Conservation (phyloP, 2,113 vertebrate species). For the Thermophis baileyi region DNA sequence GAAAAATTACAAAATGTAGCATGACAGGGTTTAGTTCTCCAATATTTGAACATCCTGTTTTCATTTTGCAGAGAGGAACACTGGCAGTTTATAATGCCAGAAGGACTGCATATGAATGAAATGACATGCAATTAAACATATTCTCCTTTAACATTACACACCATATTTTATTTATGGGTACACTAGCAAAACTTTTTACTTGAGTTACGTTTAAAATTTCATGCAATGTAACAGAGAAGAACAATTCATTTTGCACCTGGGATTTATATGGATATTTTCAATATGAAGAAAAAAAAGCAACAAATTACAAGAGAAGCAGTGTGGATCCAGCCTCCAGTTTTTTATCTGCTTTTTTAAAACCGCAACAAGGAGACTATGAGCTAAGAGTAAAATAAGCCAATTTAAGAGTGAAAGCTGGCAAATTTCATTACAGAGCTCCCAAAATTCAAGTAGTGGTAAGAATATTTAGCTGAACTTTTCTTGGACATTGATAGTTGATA, state of each 20-base stretch:
- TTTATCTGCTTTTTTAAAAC: background rate
- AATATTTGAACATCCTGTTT: background rate
- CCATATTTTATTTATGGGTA: conserved; percentile 4
- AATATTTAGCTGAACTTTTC: background rate
- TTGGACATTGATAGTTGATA: background rate
- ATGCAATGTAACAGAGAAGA: background rate
- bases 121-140: background rate
- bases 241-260: background rate
- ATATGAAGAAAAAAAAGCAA: background rate
- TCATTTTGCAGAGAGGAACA: background rate
- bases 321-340: background rate
- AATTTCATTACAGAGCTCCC: background rate
- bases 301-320: background rate
- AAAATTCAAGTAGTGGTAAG: background rate
- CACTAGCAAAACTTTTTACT: conserved; percentile 9
- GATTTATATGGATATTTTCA: background rate
- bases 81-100: background rate
- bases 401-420: background rate
- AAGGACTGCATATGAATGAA: background rate
- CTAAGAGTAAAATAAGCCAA: background rate
- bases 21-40: background rate
- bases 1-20: background rate
- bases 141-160: conserved; percentile 4
- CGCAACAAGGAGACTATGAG: background rate
- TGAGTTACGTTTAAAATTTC: background rate